phyloP scores from a whole-genome alignment of 2,888 invertebrate species.

The Mimachlamys varia region DNA sequence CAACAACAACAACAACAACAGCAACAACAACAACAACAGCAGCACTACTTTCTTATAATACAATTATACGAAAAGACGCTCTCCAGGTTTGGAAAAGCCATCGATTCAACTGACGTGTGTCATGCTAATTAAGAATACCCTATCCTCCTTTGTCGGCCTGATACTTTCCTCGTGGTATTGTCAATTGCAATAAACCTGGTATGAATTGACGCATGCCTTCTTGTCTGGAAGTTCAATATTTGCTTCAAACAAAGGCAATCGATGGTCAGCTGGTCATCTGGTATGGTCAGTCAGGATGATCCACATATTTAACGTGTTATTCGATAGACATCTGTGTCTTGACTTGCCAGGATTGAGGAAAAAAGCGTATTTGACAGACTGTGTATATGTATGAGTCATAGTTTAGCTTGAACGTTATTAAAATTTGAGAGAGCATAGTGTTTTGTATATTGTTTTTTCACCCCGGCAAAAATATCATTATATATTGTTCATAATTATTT shows the following conservation, averaged over 20 bases:
- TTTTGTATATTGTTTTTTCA: no score
- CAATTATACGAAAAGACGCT: no score
- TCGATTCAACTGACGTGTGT: background rate
- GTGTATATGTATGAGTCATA: no score
- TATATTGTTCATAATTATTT: no score
- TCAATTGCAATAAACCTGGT: background rate
- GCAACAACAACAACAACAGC: no score
- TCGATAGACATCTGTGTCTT: background rate
- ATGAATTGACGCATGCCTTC: background rate
- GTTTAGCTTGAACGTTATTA: no score
- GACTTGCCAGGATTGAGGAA: background rate
- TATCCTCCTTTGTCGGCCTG: background rate
- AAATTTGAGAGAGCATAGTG: no score
- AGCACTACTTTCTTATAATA: no score
- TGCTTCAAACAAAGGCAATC: background rate
- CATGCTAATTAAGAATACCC: background rate
- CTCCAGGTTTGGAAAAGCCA: background rate
- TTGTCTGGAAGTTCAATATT: background rate
- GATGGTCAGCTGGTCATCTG: conserved; percentile 9
- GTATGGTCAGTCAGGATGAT: background rate
- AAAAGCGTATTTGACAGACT: background rate
- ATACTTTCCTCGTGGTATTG: background rate
- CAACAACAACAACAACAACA: no score
- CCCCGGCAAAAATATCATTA: no score
- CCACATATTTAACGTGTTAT: background rate